A percentile compares a stretch with the other conserved stretches of the same genome.
phyloP scores from a whole-genome alignment of 2,797 vertebrate genomes.

The Potorous gilbertii region DNA sequence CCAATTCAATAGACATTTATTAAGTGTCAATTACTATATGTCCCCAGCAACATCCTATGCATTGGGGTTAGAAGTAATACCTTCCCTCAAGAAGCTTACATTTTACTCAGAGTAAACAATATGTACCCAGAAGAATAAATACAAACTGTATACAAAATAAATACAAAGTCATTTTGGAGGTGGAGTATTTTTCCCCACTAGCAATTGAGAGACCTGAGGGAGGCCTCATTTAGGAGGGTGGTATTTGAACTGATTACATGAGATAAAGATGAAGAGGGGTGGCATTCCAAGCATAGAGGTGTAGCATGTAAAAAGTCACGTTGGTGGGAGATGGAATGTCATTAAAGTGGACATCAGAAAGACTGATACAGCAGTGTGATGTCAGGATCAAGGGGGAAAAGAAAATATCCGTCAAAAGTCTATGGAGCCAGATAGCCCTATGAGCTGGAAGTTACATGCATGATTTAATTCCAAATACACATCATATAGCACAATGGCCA shows the following conservation, averaged over 20 bases:
- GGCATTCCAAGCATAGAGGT: not conserved
- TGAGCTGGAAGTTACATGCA: not conserved
- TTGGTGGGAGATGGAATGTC: not conserved
- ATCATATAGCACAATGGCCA: not conserved
- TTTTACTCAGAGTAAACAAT: not conserved
- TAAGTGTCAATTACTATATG: not conserved
- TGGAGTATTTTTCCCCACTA: not conserved
- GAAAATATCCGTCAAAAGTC: not conserved
- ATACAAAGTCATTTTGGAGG: not conserved
- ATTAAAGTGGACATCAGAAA: not conserved
- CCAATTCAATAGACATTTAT: not conserved
- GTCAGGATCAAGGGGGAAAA: not conserved
- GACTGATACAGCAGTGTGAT: not conserved
- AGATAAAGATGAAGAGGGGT: not conserved
- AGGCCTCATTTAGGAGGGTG: not conserved
- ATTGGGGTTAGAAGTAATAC: not conserved
- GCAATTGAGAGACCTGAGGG: not conserved
- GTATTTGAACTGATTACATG: not conserved
- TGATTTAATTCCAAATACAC: not conserved
- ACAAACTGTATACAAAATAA: not conserved
- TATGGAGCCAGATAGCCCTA: not conserved
- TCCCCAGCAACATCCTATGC: not conserved
- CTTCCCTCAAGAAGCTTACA: not conserved
- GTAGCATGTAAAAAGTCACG: not conserved
- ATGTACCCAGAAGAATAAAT: not conserved